Conservation (phyloP, 2,888 invertebrate genomes). For the Xestia sexstrigata region DNA sequence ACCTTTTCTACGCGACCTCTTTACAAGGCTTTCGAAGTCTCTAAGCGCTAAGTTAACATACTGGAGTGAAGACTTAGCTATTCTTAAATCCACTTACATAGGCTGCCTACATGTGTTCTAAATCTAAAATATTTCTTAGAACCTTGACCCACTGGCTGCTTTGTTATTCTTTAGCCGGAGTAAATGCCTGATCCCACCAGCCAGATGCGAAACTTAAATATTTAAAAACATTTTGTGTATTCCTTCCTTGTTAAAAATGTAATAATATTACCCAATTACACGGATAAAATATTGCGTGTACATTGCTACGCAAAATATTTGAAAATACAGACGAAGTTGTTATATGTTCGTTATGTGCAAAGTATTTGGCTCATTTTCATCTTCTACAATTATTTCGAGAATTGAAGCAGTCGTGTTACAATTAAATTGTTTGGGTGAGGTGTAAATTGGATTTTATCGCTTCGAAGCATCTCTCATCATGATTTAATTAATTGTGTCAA, state of each 20-base stretch:
- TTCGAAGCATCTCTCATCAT: background rate
- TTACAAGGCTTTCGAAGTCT: conserved; percentile 6
- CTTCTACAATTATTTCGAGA: conserved; percentile 3
- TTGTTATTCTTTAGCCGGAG: conserved; percentile 28
- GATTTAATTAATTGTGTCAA: background rate
- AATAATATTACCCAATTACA: conserved; percentile 24
- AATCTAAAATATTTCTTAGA: conserved; percentile 36
- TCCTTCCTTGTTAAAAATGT: conserved; percentile 32
- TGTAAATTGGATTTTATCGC: background rate
- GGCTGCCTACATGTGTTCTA: conserved; percentile 36
- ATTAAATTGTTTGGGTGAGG: background rate
- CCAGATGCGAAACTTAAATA: conserved; percentile 20
- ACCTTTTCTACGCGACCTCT: background rate
- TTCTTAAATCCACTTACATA: conserved; percentile 47
- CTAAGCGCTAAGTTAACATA: conserved; percentile 6
- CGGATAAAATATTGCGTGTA: background rate
- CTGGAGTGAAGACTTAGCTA: conserved; percentile 33
- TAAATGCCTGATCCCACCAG: conserved; percentile 9
- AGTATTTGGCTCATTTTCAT: conserved; percentile 38
- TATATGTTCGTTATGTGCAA: conserved; percentile 7
- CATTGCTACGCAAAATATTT: conserved; percentile 18
- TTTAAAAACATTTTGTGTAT: conserved; percentile 22
- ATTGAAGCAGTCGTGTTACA: background rate
- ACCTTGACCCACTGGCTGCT: conserved; percentile 50
- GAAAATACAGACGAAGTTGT: conserved; percentile 1